phyloP scores from a whole-genome alignment of 2,888 invertebrate genomes.

The Electrophaes corylata region DNA sequence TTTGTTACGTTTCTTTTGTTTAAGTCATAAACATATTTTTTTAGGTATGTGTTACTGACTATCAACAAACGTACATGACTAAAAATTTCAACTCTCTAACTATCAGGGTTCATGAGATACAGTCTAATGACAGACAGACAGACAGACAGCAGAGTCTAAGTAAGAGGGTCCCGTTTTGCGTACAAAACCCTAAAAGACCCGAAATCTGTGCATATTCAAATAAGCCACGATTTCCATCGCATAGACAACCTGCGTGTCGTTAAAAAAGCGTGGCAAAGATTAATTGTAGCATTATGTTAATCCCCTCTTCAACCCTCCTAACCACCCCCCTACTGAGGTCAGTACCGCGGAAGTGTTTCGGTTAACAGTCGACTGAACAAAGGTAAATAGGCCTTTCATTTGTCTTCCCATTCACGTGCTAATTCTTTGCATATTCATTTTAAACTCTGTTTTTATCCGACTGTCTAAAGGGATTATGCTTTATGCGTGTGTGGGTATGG shows the following conservation, averaged over 20 bases:
- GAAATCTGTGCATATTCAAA: conserved; percentile 10
- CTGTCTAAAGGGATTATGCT: too few relatives aligned
- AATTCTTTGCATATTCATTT: background rate
- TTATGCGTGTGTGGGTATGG: too few relatives aligned
- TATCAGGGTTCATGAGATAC: too few relatives aligned
- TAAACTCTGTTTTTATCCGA: background rate
- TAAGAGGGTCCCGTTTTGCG: too few relatives aligned
- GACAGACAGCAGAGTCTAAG: too few relatives aligned
- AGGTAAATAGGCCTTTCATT: conserved; percentile 11
- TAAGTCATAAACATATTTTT: background rate
- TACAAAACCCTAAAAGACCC: background rate
- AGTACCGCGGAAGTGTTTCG: conserved; percentile 38
- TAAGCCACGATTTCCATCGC: conserved; percentile 16
- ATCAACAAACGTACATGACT: too few relatives aligned
- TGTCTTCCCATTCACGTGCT: conserved; percentile 1
- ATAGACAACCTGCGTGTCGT: conserved; percentile 38
- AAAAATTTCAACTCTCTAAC: too few relatives aligned
- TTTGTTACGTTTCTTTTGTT: background rate
- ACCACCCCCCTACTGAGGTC: conserved; percentile 28
- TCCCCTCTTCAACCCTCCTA: conserved; percentile 22
- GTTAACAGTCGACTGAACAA: conserved; percentile 15
- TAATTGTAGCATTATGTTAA: conserved; percentile 60
- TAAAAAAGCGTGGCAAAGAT: conserved; percentile 49
- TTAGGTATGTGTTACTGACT: background rate
- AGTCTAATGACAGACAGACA: too few relatives aligned